Evolutionary conservation across 1,140 invertebrate species (phyloP).

Genomic region (Augochlora pura): DNA sequence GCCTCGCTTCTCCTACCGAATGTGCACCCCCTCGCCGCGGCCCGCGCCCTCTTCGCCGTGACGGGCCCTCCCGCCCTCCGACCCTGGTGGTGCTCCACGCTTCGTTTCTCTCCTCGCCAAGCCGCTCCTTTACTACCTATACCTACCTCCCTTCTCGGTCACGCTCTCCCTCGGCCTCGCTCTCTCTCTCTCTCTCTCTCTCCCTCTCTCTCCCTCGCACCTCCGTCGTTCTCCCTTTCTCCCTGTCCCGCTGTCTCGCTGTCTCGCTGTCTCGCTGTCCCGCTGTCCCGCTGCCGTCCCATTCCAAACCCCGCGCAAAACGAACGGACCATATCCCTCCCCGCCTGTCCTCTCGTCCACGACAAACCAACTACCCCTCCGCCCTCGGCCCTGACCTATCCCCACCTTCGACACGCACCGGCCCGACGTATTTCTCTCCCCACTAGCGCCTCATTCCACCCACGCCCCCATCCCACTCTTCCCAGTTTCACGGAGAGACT

Average conservation of each 20-base stretch:
- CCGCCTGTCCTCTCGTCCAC: slow-evolving; percentile 36
- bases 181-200: slow-evolving; percentile 27
- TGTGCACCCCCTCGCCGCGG: slow-evolving; percentile 5
- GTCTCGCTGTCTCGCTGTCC: slow-evolving; percentile 11
- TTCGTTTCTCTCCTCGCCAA: slow-evolving; percentile 47
- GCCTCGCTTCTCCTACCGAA: slow-evolving; percentile 5
- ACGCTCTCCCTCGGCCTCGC: slow-evolving; percentile 46
- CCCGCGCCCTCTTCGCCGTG: too few species aligned
- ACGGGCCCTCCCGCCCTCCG: too few species aligned
- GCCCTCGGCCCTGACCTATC: slow-evolving; percentile 68
- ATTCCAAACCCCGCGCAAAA: slow-evolving; percentile 37
- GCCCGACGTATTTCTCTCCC: slow-evolving; percentile 64
- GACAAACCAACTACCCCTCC: slow-evolving; percentile 44
- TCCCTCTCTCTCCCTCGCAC: slow-evolving; percentile 27
- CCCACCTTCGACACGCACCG: slow-evolving; percentile 64
- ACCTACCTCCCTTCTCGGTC: slow-evolving; percentile 3
- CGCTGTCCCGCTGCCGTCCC: slow-evolving; percentile 51
- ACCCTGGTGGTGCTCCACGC: slow-evolving; percentile 2
- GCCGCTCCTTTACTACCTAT: slow-evolving; percentile 16
- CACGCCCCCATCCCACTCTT: slow-evolving; percentile 75
- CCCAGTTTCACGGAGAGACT: slow-evolving; percentile 49
- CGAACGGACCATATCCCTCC: slow-evolving; percentile 26
- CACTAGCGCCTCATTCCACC: slow-evolving; percentile 70
- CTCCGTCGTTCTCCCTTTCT: slow-evolving; percentile 14
- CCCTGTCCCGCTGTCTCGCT: slow-evolving; percentile 12